These are phyloP conservation scores for Oreochromis grahami DNA, from an alignment of 2,797 vertebrate species.

Conservation along the genomic window DNA sequence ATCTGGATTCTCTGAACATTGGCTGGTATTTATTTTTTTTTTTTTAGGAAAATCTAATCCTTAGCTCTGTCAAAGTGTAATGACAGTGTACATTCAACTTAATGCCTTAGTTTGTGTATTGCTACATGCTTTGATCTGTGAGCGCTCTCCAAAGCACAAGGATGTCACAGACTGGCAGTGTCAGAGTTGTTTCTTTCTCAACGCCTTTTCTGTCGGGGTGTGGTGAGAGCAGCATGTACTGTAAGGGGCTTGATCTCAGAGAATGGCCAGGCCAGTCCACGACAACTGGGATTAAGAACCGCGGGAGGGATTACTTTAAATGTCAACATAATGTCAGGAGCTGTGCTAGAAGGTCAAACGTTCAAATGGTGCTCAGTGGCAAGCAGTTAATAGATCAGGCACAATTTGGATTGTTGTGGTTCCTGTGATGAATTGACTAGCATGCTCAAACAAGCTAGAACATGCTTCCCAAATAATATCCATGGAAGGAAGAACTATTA, in stretches of 20 bases:
- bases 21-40: background rate
- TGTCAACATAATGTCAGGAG: constrained; percentile 79
- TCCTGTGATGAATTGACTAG: constrained; percentile 31
- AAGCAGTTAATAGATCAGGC: constrained; percentile 71
- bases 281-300: constrained; percentile 63
- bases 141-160: background rate
- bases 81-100: background rate
- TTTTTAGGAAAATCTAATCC: background rate
- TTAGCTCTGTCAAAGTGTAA: background rate
- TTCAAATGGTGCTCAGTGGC: constrained; percentile 73
- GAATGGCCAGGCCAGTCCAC: constrained; percentile 52
- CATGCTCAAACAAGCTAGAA: background rate
- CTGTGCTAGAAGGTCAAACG: constrained; percentile 74
- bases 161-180: background rate
- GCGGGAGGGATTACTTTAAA: constrained; percentile 75
- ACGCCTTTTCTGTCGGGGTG: background rate
- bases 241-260: constrained; percentile 24
- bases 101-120: background rate
- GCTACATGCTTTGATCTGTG: background rate
- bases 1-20: background rate
- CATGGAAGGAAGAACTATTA: background rate
- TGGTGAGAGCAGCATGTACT: constrained; percentile 4
- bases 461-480: background rate
- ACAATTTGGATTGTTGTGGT: constrained; percentile 59
- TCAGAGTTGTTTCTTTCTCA: constrained; percentile 17